A percentile compares a stretch with the other conserved stretches of the same genome.
Evolutionary conservation across 2,888 invertebrate genomes (phyloP).

Genomic region (Resseliella maxima): DNA sequence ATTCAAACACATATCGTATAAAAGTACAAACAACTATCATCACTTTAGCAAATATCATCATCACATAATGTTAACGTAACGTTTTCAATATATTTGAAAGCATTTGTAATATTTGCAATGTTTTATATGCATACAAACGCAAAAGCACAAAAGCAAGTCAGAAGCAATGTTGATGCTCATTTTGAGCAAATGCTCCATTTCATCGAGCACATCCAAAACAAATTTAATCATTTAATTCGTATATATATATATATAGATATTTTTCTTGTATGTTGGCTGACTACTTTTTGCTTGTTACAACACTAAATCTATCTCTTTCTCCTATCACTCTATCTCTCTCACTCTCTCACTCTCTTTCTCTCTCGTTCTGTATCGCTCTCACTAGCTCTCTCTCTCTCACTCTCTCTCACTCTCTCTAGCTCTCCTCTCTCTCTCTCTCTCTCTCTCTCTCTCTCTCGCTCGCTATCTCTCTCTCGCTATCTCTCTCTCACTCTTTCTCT

Average conservation of each 20-base stretch:
- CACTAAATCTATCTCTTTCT: too few relatives aligned
- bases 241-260: neutral
- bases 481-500: too few relatives aligned
- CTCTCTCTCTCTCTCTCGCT: neutral
- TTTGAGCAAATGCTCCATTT: neutral
- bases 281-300: too few relatives aligned
- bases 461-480: too few relatives aligned
- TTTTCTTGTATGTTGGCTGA: neutral
- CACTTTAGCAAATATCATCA: conserved; percentile 13
- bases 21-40: conserved; percentile 23
- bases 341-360: too few relatives aligned
- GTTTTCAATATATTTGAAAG: conserved; percentile 42
- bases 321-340: too few relatives aligned
- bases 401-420: too few relatives aligned
- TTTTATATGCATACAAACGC: neutral
- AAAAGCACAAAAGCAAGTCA: neutral
- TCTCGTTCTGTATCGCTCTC: too few relatives aligned
- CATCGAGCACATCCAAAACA: neutral
- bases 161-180: conserved; percentile 6
- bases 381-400: too few relatives aligned
- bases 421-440: too few relatives aligned
- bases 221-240: conserved; percentile 33
- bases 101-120: conserved; percentile 38
- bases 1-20: neutral
- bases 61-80: neutral